Percentiles rank a stretch among this genome's conserved stretches.
Evolutionary conservation across 2,888 invertebrate genomes (phyloP).

Genomic region (Corbicula japonica): DNA sequence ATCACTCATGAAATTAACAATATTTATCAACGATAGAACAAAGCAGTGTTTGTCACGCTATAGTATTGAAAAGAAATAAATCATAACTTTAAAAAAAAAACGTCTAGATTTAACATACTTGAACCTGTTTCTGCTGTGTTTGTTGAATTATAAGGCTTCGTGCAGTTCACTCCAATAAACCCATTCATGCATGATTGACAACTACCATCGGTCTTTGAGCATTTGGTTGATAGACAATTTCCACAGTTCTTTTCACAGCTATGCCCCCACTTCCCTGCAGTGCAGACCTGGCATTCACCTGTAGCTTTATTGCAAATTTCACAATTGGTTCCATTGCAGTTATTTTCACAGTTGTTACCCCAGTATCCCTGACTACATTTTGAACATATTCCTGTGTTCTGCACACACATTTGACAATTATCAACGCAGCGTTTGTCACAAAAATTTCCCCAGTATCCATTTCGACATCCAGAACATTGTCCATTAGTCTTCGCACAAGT

Average conservation of each 20-base stretch:
- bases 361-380: not conserved
- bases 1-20: no score
- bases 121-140: no score
- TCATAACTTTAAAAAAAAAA: no score
- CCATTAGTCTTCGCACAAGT: not conserved
- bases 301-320: not conserved
- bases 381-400: not conserved
- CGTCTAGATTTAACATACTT: no score
- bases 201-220: no score
- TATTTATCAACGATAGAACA: no score
- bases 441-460: not conserved
- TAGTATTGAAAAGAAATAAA: no score
- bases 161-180: no score
- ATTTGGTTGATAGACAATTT: no score
- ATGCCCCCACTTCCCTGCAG: not conserved
- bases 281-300: not conserved
- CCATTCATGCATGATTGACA: no score
- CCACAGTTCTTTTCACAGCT: not conserved
- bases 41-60: no score
- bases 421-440: not conserved
- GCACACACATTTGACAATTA: not conserved
- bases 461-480: not conserved
- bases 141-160: no score
- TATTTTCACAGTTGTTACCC: not conserved
- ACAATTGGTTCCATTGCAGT: not conserved